Evolutionary conservation across 2,888 invertebrate species (phyloP).

Genomic region (Syrphus vitripennis): DNA sequence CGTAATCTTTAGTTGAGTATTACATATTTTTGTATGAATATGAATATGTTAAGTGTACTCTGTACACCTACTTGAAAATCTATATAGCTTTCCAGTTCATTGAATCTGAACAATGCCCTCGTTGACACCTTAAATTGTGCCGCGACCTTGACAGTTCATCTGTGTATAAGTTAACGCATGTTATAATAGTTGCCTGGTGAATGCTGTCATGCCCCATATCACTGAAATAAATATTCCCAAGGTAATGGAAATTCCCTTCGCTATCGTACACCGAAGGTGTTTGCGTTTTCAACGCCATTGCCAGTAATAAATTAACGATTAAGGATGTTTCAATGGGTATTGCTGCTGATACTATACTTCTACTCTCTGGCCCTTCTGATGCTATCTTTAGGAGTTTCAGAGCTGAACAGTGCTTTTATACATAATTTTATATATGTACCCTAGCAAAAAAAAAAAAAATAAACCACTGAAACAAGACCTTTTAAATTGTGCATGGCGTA

Average conservation of each 20-base stretch:
- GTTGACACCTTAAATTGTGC: constrained; percentile 22
- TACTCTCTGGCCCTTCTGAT: not conserved
- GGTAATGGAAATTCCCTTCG: not conserved
- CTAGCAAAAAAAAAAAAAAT: not conserved
- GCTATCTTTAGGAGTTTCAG: not conserved
- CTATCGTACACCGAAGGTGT: not conserved
- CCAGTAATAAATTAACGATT: constrained; percentile 15
- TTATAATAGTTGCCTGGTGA: too few species aligned
- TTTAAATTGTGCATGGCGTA: not conserved
- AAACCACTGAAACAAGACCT: not conserved
- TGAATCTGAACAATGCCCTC: constrained; percentile 7
- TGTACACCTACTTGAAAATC: not conserved
- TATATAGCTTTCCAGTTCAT: constrained; percentile 14
- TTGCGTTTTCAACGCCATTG: not conserved
- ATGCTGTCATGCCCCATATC: not conserved
- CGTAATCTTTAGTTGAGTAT: too few species aligned
- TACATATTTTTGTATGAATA: too few species aligned
- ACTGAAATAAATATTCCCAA: not conserved
- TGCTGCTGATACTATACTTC: constrained; percentile 15
- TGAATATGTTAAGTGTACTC: not conserved
- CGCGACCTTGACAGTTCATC: not conserved
- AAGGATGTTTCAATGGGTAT: constrained; percentile 17
- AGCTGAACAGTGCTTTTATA: not conserved
- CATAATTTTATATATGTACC: not conserved
- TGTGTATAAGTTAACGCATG: not conserved